A percentile compares a stretch with the other conserved stretches of the same genome.
Evolutionary conservation across 1,140 invertebrate genomes (phyloP).

Genomic region (Micrasema longulum): DNA sequence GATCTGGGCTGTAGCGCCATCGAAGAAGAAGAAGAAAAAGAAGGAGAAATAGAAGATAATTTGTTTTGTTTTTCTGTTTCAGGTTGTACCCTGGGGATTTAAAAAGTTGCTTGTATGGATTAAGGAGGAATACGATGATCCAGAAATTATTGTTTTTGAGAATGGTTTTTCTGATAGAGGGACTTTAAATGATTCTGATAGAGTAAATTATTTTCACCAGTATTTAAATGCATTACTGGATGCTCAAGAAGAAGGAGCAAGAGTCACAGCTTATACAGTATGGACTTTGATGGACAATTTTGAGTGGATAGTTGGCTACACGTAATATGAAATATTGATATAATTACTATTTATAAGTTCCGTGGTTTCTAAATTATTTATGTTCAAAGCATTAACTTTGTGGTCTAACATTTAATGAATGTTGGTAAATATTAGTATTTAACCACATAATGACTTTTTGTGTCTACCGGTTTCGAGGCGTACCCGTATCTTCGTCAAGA

Average conservation of each 20-base stretch:
- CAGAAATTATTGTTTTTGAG: slow-evolving; percentile 74
- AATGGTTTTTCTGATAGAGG: slow-evolving; percentile 72
- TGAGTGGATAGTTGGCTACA: slow-evolving; percentile 77
- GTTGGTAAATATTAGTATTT: too few relatives aligned
- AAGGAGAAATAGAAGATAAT: slow-evolving; percentile 46
- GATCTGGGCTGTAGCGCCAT: too few relatives aligned
- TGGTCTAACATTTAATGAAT: too few relatives aligned
- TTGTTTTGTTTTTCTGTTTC: slow-evolving; percentile 55
- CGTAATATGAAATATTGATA: slow-evolving; percentile 62
- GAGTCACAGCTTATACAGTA: slow-evolving; percentile 75
- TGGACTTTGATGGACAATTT: slow-evolving; percentile 87
- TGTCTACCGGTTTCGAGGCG: too few relatives aligned
- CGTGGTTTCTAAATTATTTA: too few relatives aligned
- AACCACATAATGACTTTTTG: too few relatives aligned
- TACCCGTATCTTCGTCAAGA: too few relatives aligned
- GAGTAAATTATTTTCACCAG: slow-evolving; percentile 62
- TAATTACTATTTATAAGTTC: too few relatives aligned
- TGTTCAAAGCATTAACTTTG: too few relatives aligned
- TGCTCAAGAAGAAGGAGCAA: slow-evolving; percentile 74
- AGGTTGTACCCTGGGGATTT: slow-evolving; percentile 73
- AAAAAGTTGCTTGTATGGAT: slow-evolving; percentile 74
- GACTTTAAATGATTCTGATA: slow-evolving; percentile 58
- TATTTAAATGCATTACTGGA: slow-evolving; percentile 75
- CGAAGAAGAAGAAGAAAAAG: too few relatives aligned
- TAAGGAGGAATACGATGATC: slow-evolving; percentile 71